A percentile compares a stretch with the other conserved stretches of the same genome.
These are phyloP conservation scores for Lasioglossum zephyrum DNA, from an alignment of 2,888 invertebrate genomes.

Conservation along the genomic window DNA sequence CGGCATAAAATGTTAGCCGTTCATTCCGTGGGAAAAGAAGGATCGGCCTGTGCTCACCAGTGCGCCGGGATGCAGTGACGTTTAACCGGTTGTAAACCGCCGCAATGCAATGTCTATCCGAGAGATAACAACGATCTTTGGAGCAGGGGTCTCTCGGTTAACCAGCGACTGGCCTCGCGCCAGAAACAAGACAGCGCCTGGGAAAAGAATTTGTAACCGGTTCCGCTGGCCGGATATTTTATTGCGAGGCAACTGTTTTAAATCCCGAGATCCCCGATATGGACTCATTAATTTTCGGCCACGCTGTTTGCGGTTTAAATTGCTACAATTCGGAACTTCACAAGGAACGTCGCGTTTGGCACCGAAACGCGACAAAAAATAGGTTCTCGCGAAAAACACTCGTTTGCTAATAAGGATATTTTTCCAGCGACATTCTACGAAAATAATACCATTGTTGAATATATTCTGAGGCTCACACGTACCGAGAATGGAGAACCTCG, in stretches of 20 bases:
- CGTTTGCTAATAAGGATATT: neutral
- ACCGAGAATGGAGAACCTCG: neutral
- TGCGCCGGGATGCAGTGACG: neutral
- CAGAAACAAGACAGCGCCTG: constrained; percentile 33
- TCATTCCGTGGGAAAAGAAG: neutral
- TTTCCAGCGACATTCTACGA: neutral
- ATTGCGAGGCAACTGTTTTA: constrained; percentile 18
- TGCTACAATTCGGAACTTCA: neutral
- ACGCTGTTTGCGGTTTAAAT: constrained; percentile 2
- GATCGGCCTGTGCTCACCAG: neutral
- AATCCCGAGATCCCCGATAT: constrained; percentile 1
- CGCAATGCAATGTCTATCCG: constrained; percentile 32
- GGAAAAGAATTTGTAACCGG: constrained; percentile 34
- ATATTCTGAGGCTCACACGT: neutral
- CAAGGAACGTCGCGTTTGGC: neutral
- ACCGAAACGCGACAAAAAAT: neutral
- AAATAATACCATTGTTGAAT: neutral
- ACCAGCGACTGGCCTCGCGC: constrained; percentile 43
- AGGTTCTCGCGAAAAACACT: neutral
- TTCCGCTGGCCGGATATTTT: constrained; percentile 11
- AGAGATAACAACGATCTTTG: constrained; percentile 51
- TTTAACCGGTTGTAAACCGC: constrained; percentile 43
- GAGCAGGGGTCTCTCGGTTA: constrained; percentile 39
- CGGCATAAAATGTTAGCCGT: neutral
- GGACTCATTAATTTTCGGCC: neutral